Percentiles rank a stretch among this genome's conserved stretches.
phyloP scores from a whole-genome alignment of 1,140 invertebrate species.

The Branchinecta lynchi region DNA sequence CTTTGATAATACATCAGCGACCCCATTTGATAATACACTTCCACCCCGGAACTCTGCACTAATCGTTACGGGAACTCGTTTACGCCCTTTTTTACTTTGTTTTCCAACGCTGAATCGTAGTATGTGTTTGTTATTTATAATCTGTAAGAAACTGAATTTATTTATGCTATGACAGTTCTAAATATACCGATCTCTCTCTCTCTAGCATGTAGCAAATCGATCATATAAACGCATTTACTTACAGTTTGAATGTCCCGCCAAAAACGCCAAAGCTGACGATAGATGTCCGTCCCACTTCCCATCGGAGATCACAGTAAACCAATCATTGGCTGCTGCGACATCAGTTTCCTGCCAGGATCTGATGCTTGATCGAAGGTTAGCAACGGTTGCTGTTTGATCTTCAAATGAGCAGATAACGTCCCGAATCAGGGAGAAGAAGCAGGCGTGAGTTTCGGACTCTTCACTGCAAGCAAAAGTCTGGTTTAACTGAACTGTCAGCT shows the following conservation, averaged over 20 bases:
- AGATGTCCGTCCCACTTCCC: neutral
- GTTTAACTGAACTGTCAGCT: too few species aligned
- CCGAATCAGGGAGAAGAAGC: neutral
- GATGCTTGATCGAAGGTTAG: neutral
- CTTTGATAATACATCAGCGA: too few species aligned
- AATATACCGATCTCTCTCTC: too few species aligned
- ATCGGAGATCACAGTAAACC: neutral
- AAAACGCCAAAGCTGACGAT: neutral
- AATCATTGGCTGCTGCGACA: neutral
- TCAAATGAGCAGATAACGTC: conserved; percentile 3
- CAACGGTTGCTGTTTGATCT: neutral
- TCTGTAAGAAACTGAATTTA: too few species aligned
- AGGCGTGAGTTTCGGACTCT: neutral
- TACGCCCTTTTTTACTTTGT: too few species aligned
- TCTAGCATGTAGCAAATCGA: too few species aligned
- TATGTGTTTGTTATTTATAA: too few species aligned
- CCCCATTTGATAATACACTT: too few species aligned
- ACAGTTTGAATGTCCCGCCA: neutral
- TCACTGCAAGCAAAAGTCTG: neutral
- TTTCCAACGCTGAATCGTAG: too few species aligned
- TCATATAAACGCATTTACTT: neutral
- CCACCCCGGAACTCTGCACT: too few species aligned
- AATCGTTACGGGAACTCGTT: too few species aligned
- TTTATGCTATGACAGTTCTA: too few species aligned
- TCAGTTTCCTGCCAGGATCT: neutral